phyloP scores from a whole-genome alignment of 2,888 invertebrate genomes.

The Drosophila picticornis region DNA sequence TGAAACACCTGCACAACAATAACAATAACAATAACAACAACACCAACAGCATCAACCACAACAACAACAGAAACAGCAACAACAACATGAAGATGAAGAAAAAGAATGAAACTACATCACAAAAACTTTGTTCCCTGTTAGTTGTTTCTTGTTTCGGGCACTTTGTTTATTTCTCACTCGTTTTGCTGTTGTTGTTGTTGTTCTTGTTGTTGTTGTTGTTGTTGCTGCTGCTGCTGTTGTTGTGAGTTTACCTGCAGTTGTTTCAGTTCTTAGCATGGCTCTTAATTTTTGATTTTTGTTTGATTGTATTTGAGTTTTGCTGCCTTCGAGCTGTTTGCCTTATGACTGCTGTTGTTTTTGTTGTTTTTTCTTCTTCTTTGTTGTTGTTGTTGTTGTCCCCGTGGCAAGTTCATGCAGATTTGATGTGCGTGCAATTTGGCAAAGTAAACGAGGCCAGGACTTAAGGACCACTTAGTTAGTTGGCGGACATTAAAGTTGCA shows the following conservation, averaged over 20 bases:
- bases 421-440: slow-evolving; percentile 60
- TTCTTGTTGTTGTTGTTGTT: not conserved
- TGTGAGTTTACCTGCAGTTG: slow-evolving; percentile 47
- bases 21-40: slow-evolving; percentile 3
- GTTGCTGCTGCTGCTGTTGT: not conserved
- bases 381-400: slow-evolving; percentile 26
- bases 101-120: slow-evolving; percentile 8
- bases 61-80: not conserved
- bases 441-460: slow-evolving; percentile 50
- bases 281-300: slow-evolving; percentile 75
- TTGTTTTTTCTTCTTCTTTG: not conserved
- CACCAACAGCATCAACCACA: slow-evolving; percentile 6
- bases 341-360: slow-evolving; percentile 33
- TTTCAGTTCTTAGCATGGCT: slow-evolving; percentile 52
- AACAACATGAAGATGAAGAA: slow-evolving; percentile 19
- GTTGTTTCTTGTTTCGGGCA: slow-evolving; percentile 24
- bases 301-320: slow-evolving; percentile 68
- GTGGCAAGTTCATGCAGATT: slow-evolving; percentile 67
- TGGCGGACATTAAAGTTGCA: slow-evolving; percentile 33
- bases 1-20: slow-evolving; percentile 44
- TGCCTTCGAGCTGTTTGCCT: slow-evolving; percentile 39
- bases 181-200: slow-evolving; percentile 13
- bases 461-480: slow-evolving; percentile 39
- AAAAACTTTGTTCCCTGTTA: slow-evolving; percentile 51
- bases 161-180: slow-evolving; percentile 53